Base-by-base conservation (phyloP, 2,888 invertebrate species). In the Sclerodermus sp. region DNA sequence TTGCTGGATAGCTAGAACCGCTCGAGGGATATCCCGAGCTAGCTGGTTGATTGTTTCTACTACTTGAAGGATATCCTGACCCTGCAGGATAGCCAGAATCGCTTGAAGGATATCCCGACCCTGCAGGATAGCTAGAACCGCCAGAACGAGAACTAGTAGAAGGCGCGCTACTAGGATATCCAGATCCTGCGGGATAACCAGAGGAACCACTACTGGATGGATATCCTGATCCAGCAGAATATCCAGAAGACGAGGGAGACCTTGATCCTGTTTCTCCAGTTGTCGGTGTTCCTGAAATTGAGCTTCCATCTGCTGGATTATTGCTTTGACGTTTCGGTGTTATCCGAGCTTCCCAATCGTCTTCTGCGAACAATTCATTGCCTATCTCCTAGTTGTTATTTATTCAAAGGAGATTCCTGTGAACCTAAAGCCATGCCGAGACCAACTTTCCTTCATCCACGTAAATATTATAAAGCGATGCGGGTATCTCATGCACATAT, bases 321-420 rank as follows among this genome's bases (percentile, higher is more conserved):
- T 47, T 36, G 29, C 47, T 65, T 32, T 71, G 67, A 8, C 70
- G 67, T 49, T 61, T 66, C 32, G 43, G 45, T 17, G 64, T 32
- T 39, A 37, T 61, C 62, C 47, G 50, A 67, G 42, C 67, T 5
- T 55, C 68, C 14, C 64, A 67, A 47, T 65, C 57, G 56, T 64
- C 53, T 14, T 76, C 77, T 77, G 76, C 56, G 66, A 76, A 75
- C 68, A 77, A 65, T 65, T 69, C 69, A 60, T 55, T 45, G 60
- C 62, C 67, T 66, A 54, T 65, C 58, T 60, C 54, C 63, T 60
- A 62, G 61, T 49, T 63, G 51, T 45, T 38, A 44, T 41, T 49
- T 32, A 42, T 32, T 42, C 48, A 39, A 17, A 14, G n/a, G n/a
- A n/a, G 16, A 15, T 30, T 31, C n/a, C 15, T 16, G 31, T 38